Base-by-base conservation (phyloP, 1,140 invertebrate genomes). In the Antheraea pernyi region DNA sequence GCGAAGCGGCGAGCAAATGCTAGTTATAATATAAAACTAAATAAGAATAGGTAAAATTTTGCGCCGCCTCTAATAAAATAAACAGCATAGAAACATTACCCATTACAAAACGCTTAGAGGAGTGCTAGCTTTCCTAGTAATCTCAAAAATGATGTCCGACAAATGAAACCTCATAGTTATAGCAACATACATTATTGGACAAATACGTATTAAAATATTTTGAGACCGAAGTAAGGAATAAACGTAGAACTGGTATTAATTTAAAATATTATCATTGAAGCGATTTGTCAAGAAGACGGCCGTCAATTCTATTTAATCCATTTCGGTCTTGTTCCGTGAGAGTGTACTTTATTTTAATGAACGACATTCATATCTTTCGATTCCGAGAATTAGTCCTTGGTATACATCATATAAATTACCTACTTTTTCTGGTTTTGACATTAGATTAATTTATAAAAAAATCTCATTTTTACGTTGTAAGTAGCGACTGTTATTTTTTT, bases 331-430 rank as follows among this genome's bases (percentile, higher is more conserved):
- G 71, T 46, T 67, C 67, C 68, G 64, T 18, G 74, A 70, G 65
- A 71, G 69, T 74, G 75, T 77, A 82, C 72, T 82, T 84, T 84
- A 75, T 81, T 81, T 78, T 82, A 84, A 84, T 81, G 78, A 84
- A 84, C 80, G 81, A 79, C 71, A 68, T 62, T 72, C 73, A 82
- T 84, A 82, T 80, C 72, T 84, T 79, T 80, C 72, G 64, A 75
- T 80, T 77, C 76, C 74, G 60, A 67, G 70, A 73, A 83, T 82
- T 81, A 70, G 79, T 78, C 79, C 79, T 80, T 79, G 74, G 75
- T 73, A 84, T 84, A 81, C 83, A 75, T 84, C 80, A 84, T 81
- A 84, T 78, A 84, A 78, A 84, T 84, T 84, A 76, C 78, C 72
- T 76, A 80, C 77, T 82, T 84, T 82, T 82, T 82, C 71, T 76